These are phyloP conservation scores for Protobothrops mucrosquamatus DNA, from an alignment of 2,113 vertebrate species.

Conservation along the genomic window DNA sequence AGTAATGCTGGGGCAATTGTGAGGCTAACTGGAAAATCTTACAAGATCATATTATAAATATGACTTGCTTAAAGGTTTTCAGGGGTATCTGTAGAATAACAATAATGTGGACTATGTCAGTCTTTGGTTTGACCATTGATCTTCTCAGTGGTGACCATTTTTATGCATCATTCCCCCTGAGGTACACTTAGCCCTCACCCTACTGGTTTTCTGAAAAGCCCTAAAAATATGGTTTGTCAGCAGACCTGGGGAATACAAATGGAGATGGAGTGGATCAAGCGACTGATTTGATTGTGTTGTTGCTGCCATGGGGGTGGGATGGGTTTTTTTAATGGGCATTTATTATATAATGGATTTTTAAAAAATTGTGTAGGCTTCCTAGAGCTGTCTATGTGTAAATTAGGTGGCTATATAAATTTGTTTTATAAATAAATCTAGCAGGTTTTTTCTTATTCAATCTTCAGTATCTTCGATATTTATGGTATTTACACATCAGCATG, in stretches of 20 bases:
- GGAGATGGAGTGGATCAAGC: neutral
- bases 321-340: neutral
- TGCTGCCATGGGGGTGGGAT: neutral
- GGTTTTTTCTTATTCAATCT: neutral
- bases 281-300: neutral
- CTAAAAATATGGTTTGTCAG: neutral
- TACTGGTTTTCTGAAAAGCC: neutral
- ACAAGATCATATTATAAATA: neutral
- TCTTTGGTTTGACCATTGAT: neutral
- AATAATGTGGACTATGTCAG: neutral
- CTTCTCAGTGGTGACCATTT: neutral
- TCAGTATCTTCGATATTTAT: neutral
- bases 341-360: neutral
- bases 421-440: neutral
- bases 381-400: neutral
- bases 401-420: neutral
- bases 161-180: neutral
- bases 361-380: neutral
- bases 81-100: neutral
- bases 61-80: neutral
- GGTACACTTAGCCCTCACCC: neutral
- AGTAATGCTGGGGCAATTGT: too few species aligned
- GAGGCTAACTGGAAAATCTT: too few species aligned
- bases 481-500: neutral
- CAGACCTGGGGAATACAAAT: neutral